Evolutionary conservation across 2,797 vertebrate genomes (phyloP), one percentile per base, ranked within the genome.

Genomic region (Carduelis carduelis): DNA sequence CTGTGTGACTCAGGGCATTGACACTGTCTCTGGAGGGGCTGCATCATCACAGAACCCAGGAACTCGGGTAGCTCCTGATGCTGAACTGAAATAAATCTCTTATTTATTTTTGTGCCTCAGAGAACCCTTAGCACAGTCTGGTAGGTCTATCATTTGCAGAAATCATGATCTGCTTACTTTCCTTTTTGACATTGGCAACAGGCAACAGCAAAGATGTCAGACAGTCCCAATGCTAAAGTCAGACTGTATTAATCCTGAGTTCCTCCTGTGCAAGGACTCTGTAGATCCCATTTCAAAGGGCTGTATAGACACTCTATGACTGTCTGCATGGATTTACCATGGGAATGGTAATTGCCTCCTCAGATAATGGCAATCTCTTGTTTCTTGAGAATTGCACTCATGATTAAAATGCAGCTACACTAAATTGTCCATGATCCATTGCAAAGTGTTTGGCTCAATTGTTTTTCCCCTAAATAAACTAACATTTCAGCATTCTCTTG

Each of bases 241-340:
- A 43, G 64, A 16, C 14, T 74, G 21, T 55, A 4, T 49, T 60
- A 79, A 55, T 24, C 17, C 21, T 0, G 22, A 57, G 30, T n/a
- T 88, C 43, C 84, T 92, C 37, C 35, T 34, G 6, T 49, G 60
- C 43, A 34, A 69, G 28, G 75, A 63, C 41, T 76, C 37, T 65
- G 32, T 26, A 56, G 49, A 13, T 43, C 21, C 50, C 28, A 23
- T 56, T 60, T 72, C 35, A 53, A 4, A 24, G 11, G 11, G 32
- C 46, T 80, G 8, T 32, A 5, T 16, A 53, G 61, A 32, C 12
- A 43, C 61, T 49, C 17, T 41, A 39, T 39, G 41, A 41, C 41
- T 15, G 0, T 32, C 28, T 39, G 28, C 4, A 0, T 26, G 8
- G 56, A 46, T 70, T 19, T 52, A 56, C 55, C 6, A 2, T 22